phyloP scores from a whole-genome alignment of 2,113 vertebrate species.

The Mesembrinibis cayennensis region DNA sequence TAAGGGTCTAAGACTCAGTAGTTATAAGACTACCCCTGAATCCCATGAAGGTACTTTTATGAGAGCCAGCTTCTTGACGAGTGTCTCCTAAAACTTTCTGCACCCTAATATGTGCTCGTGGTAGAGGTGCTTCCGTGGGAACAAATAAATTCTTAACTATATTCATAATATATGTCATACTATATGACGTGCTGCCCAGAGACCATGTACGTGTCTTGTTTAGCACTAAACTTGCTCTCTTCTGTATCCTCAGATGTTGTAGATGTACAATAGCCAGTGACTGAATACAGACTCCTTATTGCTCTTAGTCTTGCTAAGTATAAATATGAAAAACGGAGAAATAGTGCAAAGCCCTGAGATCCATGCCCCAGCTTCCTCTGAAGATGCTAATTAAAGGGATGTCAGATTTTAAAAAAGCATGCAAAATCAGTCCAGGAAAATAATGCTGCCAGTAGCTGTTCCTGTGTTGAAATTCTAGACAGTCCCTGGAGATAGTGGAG shows the following conservation, averaged over 20 bases:
- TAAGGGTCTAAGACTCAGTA: not conserved
- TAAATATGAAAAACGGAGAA: not conserved
- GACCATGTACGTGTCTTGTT: not conserved
- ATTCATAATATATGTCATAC: not conserved
- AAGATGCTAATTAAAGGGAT: constrained; percentile 21
- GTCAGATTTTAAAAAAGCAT: not conserved
- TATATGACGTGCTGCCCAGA: not conserved
- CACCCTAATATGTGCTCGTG: not conserved
- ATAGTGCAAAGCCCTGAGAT: not conserved
- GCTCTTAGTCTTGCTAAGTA: not conserved
- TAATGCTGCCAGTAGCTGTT: not conserved
- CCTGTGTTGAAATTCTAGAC: not conserved
- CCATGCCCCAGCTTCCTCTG: not conserved
- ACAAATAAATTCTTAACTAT: not conserved
- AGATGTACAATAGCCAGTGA: not conserved
- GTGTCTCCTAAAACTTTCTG: not conserved
- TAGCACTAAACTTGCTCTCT: not conserved
- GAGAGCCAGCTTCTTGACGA: not conserved
- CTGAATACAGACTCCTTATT: not conserved
- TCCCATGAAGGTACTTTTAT: not conserved
- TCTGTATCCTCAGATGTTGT: not conserved
- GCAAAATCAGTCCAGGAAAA: constrained; percentile 14
- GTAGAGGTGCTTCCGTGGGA: not conserved
- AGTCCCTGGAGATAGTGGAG: not conserved
- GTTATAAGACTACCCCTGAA: not conserved